Evolutionary conservation across 2,888 invertebrate species (phyloP).

Genomic region (Desoria tigrina): DNA sequence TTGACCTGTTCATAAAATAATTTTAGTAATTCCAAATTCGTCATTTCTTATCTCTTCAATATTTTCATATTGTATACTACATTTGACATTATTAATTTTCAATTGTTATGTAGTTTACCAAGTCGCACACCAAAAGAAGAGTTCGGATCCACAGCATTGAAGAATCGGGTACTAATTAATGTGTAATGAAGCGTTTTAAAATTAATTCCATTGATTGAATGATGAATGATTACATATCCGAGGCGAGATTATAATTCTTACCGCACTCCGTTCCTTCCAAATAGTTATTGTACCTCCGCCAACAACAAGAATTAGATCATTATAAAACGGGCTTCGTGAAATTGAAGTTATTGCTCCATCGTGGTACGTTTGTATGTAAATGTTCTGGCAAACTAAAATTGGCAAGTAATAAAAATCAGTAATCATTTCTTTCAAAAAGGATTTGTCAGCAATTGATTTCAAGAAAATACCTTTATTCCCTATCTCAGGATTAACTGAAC

Average conservation of each 20-base stretch:
- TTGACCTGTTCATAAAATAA: constrained; percentile 76
- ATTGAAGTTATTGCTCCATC: constrained; percentile 69
- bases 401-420: background rate
- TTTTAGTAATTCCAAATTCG: background rate
- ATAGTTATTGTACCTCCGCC: constrained; percentile 66
- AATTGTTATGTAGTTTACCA: constrained; percentile 23
- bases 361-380: constrained; percentile 60
- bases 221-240: background rate
- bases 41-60: too few relatives aligned
- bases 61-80: too few relatives aligned
- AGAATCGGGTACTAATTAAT: constrained; percentile 44
- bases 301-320: constrained; percentile 67
- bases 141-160: constrained; percentile 30
- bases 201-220: background rate
- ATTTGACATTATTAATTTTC: constrained; percentile 6
- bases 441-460: background rate
- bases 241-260: too few relatives aligned
- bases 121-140: constrained; percentile 49
- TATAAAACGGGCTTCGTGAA: constrained; percentile 66
- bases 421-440: background rate
- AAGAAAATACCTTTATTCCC: constrained; percentile 40
- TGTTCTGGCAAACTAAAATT: constrained; percentile 20
- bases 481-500: constrained; percentile 38
- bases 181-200: constrained; percentile 1
- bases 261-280: constrained; percentile 38